A percentile compares a stretch with the other conserved stretches of the same genome.
Conservation (phyloP, 2,888 invertebrate species). For the Diarsia dahlii region DNA sequence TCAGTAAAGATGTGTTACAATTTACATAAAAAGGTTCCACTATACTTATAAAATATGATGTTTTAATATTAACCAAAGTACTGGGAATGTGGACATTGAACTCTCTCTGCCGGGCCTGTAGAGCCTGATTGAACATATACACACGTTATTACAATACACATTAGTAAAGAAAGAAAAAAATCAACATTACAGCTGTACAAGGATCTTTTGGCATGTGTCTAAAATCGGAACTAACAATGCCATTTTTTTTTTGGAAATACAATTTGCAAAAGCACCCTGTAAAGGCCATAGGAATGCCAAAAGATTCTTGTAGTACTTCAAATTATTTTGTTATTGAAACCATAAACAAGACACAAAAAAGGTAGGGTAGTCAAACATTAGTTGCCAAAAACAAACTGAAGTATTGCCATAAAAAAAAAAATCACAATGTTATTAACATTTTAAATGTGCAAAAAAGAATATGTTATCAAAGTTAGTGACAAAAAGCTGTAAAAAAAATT, state of each 20-base stretch:
- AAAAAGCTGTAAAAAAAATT: constrained; percentile 2
- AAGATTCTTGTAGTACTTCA: not conserved
- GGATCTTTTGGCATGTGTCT: not conserved
- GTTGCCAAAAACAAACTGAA: constrained; percentile 7
- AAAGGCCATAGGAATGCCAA: not conserved
- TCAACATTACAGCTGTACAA: not conserved
- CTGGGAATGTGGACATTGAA: constrained; percentile 63
- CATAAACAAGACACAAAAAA: constrained; percentile 22
- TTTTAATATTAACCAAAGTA: constrained; percentile 60
- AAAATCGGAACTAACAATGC: not conserved
- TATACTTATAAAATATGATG: constrained; percentile 29
- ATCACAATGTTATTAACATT: constrained; percentile 9
- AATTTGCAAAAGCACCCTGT: not conserved
- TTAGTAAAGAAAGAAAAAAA: constrained; percentile 19
- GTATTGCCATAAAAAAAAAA: constrained; percentile 3
- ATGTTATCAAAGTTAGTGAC: constrained; percentile 5
- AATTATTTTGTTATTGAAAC: not conserved
- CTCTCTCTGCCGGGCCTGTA: constrained; percentile 62
- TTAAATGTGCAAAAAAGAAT: not conserved
- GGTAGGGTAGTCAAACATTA: not conserved
- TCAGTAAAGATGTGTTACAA: not conserved
- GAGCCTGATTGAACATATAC: constrained; percentile 61
- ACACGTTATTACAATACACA: constrained; percentile 49
- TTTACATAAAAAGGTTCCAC: constrained; percentile 27
- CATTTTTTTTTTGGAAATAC: not conserved